Evolutionary conservation across 2,888 invertebrate species (phyloP), one percentile per base, ranked within the genome.

Genomic region (Tipula lateralis): DNA sequence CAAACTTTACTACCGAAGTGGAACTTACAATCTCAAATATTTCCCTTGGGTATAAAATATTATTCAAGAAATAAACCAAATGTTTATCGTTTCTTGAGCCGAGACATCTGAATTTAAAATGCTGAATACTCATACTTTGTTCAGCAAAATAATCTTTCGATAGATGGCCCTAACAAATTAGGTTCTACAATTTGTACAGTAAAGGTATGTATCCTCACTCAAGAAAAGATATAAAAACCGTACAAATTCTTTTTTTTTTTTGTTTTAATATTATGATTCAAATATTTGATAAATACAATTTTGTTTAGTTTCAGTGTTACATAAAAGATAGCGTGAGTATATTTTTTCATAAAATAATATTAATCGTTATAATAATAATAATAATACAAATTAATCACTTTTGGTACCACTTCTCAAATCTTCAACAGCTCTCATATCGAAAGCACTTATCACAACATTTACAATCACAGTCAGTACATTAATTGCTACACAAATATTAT

Each of bases 391-490:
- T 50, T 50, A 66, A 24, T 66, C 66, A 24, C 66, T 66, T 9
- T 29, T 16, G 13, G 29, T 30, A 2, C 80, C 29, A 29, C 82
- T 83, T 1, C 12, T 5, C 9, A 36, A 24, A 32, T 83, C 34
- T 7, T 36, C 83, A 19, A 83, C 19, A 16, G 19, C 80, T 85
- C 84, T 85, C 34, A 86, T 86, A 86, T 86, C 86, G 81, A 86
- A 86, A 19, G 85, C 86, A 83, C 85, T 84, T 81, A 86, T 85
- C 19, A 86, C 82, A 44, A 86, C 84, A 84, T 86, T 86, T 34
- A 86, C 83, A 1, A 85, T 85, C 24, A 85, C 85, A 80, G 86
- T 85, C 0, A 85, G 24, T 9, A 86, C 84, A 29, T 85, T 84
- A 34, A 86, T 84, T 9, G 84, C 30, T 16, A 86, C 24, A 19